Evolutionary conservation across 2,113 vertebrate species (phyloP).

Genomic region (Glareola pratincola): DNA sequence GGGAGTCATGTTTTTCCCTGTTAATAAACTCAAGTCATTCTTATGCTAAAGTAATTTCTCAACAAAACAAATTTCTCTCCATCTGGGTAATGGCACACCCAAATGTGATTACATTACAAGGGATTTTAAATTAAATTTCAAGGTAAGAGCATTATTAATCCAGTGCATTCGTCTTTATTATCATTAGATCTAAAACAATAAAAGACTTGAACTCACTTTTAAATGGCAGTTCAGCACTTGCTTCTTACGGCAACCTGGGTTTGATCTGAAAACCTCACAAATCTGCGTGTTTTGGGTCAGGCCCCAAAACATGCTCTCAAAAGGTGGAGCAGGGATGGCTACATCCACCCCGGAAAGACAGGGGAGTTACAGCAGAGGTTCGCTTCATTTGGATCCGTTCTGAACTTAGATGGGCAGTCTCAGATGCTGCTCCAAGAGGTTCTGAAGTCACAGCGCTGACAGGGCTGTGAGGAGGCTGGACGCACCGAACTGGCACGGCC

Average conservation of each 20-base stretch:
- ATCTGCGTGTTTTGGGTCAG: neutral
- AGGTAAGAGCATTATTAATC: slow-evolving; percentile 63
- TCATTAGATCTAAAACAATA: slow-evolving; percentile 53
- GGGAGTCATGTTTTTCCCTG: slow-evolving; percentile 12
- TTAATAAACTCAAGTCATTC: slow-evolving; percentile 55
- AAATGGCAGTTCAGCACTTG: neutral
- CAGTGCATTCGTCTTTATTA: slow-evolving; percentile 57
- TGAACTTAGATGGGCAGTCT: neutral
- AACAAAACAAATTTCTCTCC: slow-evolving; percentile 68
- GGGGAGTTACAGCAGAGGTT: neutral
- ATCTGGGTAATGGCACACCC: slow-evolving; percentile 66
- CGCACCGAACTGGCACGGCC: neutral
- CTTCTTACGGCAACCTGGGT: neutral
- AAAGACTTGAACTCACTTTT: slow-evolving; percentile 12
- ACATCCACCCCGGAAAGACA: neutral
- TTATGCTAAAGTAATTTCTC: slow-evolving; percentile 66
- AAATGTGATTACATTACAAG: slow-evolving; percentile 66
- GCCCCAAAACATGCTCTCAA: neutral
- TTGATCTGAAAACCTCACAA: neutral
- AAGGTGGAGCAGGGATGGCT: neutral
- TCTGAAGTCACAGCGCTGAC: neutral
- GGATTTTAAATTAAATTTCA: slow-evolving; percentile 68
- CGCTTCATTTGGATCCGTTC: neutral
- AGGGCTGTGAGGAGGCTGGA: neutral
- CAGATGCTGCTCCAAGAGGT: neutral